Percentiles rank a stretch among this genome's conserved stretches.
Evolutionary conservation across 2,797 vertebrate genomes (phyloP).

Genomic region (Arremon aurantiirostris): DNA sequence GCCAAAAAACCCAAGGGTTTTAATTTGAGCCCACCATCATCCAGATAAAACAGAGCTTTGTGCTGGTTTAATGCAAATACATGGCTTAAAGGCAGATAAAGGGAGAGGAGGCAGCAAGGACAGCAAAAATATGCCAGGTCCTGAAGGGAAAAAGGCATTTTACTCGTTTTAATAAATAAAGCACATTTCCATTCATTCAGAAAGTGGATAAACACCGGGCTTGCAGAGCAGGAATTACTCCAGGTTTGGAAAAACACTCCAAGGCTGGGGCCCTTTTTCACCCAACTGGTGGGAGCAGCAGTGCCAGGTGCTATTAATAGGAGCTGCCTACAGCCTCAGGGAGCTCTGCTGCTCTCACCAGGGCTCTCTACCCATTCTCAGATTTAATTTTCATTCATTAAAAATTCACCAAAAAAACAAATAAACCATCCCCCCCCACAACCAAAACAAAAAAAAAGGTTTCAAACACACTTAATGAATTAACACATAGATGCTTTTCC

Average conservation of each 20-base stretch:
- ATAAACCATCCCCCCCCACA: no score
- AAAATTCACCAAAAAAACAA: neutral
- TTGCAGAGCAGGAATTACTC: neutral
- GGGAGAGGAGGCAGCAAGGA: neutral
- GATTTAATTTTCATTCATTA: constrained; percentile 38
- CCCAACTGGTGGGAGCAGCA: neutral
- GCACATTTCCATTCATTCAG: neutral
- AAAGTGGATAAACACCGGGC: neutral
- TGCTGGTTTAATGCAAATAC: neutral
- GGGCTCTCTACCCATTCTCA: neutral
- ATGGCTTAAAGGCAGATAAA: neutral
- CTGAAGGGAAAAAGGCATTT: neutral
- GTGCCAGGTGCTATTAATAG: neutral
- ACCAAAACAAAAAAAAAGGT: neutral
- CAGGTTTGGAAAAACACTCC: neutral
- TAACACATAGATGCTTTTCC: neutral
- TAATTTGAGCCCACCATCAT: neutral
- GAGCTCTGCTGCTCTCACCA: neutral
- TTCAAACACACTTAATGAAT: neutral
- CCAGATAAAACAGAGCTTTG: neutral
- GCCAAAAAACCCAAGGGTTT: neutral
- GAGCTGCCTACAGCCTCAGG: neutral
- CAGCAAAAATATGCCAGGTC: neutral
- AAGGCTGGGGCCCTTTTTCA: neutral
- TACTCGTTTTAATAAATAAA: neutral